Evolutionary conservation across 1,140 invertebrate genomes (phyloP).

Genomic region (Aphis gossypii): DNA sequence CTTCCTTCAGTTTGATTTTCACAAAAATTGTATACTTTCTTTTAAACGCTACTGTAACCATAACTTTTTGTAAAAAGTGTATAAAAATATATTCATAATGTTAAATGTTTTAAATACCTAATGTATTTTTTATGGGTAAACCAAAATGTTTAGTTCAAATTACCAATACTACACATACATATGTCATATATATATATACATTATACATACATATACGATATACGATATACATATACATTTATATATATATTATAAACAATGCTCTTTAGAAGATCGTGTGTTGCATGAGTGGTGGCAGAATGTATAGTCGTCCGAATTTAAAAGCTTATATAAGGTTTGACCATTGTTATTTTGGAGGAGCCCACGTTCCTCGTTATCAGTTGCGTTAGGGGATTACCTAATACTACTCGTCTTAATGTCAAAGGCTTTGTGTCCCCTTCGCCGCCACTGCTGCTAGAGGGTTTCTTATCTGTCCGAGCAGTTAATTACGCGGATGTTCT

Average conservation of each 20-base stretch:
- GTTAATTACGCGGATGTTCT: conserved; percentile 47
- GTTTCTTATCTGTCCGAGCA: conserved; percentile 47
- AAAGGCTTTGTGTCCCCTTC: conserved; percentile 31
- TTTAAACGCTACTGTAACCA: no score
- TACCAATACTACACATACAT: no score
- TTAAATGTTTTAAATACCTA: no score
- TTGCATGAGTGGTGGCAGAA: background rate
- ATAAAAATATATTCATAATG: no score
- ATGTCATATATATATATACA: no score
- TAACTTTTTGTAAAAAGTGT: no score
- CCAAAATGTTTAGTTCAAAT: no score
- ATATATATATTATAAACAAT: background rate
- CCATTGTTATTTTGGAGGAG: conserved; percentile 6
- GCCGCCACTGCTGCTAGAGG: background rate
- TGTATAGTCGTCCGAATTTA: conserved; percentile 24
- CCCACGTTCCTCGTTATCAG: conserved; percentile 14
- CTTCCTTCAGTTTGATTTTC: no score
- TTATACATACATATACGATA: no score
- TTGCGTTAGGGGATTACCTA: conserved; percentile 36
- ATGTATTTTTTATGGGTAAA: background rate
- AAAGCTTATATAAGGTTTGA: conserved; percentile 32
- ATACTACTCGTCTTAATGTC: conserved; percentile 42
- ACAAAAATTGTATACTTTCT: no score
- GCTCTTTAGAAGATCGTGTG: background rate
- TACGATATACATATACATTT: no score